These are phyloP conservation scores for Aricia artaxerxes DNA, from an alignment of 2,888 invertebrate species.

Conservation along the genomic window DNA sequence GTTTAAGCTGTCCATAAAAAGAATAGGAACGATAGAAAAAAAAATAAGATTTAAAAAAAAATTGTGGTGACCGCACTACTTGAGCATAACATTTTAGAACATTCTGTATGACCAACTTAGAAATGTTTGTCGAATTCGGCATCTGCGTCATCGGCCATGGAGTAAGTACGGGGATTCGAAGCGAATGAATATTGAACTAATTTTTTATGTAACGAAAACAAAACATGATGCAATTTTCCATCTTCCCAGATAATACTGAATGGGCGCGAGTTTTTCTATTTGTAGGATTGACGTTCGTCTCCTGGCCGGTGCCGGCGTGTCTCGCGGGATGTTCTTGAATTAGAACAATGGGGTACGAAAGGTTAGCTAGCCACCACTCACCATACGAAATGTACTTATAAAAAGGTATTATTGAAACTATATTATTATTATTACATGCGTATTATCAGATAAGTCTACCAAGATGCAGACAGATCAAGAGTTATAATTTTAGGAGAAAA, in stretches of 20 bases:
- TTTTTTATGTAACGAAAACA: background rate
- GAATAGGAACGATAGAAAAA: too few relatives aligned
- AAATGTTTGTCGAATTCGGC: background rate
- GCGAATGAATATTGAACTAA: background rate
- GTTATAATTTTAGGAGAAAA: too few relatives aligned
- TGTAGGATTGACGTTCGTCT: background rate
- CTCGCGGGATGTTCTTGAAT: conserved; percentile 11
- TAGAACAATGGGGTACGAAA: background rate
- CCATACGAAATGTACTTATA: background rate
- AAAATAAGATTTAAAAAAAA: too few relatives aligned
- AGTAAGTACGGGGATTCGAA: background rate
- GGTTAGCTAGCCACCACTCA: background rate
- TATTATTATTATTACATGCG: too few relatives aligned
- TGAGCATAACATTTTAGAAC: background rate
- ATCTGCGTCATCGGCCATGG: background rate
- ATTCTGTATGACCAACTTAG: background rate
- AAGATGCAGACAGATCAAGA: too few relatives aligned
- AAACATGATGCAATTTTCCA: background rate
- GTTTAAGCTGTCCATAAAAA: too few relatives aligned
- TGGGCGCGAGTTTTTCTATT: background rate
- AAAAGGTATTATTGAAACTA: too few relatives aligned
- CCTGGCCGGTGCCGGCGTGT: conserved; percentile 6
- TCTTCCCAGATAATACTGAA: background rate
- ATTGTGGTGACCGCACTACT: too few relatives aligned
- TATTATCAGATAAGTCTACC: too few relatives aligned